These are phyloP conservation scores for Porites lobata DNA, from an alignment of 92 coral and sea anemone species.

Conservation along the genomic window DNA sequence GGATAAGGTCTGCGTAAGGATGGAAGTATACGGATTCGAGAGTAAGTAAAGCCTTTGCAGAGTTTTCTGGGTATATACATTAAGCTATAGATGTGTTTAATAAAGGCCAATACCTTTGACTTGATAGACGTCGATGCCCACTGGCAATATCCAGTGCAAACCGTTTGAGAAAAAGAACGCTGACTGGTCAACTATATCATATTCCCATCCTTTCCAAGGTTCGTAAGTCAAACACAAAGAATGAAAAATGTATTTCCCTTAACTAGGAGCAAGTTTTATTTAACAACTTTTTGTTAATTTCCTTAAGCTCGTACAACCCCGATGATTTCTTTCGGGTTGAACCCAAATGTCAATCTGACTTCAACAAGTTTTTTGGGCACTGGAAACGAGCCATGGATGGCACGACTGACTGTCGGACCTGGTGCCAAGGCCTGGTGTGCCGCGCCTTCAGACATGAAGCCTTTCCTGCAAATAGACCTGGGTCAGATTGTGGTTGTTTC, in stretches of 20 bases:
- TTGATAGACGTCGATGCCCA: no score
- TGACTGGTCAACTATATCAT: no score
- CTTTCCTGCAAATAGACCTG: constrained; percentile 59
- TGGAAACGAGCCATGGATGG: constrained; percentile 64
- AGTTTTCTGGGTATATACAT: not conserved
- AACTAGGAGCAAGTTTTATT: not conserved
- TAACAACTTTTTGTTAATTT: not conserved
- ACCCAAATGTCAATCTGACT: constrained; percentile 49
- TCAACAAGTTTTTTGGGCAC: constrained; percentile 51
- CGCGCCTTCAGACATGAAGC: constrained; percentile 18
- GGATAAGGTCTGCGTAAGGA: constrained; percentile 6
- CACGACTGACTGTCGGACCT: constrained; percentile 27
- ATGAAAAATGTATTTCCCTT: no score
- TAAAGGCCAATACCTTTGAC: no score
- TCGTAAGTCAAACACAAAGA: not conserved
- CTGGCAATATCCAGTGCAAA: no score
- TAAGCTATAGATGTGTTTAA: no score
- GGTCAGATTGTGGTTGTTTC: constrained; percentile 50
- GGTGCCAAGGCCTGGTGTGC: constrained; percentile 69
- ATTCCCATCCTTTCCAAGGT: not conserved
- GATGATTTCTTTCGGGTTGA: constrained; percentile 37
- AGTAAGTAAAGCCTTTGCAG: constrained; percentile 34
- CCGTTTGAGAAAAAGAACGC: no score
- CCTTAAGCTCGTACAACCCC: constrained; percentile 40
- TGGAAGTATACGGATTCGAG: constrained; percentile 67